Evolutionary conservation across 2,113 vertebrate species (phyloP).

Genomic region (Nesoenas mayeri): DNA sequence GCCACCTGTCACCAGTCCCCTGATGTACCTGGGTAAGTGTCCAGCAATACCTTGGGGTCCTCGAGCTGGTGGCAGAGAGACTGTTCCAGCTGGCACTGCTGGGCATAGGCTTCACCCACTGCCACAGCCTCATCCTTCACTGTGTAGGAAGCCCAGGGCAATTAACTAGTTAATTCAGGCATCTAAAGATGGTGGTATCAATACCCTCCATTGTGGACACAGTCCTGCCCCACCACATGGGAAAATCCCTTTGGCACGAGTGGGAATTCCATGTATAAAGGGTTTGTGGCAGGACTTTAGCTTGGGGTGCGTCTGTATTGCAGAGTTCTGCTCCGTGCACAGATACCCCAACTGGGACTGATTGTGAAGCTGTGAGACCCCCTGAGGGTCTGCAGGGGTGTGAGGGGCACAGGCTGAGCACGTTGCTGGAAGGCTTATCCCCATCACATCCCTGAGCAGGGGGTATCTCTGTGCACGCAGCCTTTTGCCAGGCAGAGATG

Average conservation of each 20-base stretch:
- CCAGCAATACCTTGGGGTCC: not conserved
- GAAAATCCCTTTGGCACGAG: slow-evolving; percentile 22
- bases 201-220: not conserved
- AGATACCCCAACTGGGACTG: not conserved
- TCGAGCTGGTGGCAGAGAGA: not conserved
- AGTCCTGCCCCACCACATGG: not conserved
- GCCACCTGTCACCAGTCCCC: not conserved
- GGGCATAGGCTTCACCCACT: not conserved
- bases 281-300: not conserved
- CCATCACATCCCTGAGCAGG: not conserved
- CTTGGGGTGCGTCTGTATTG: rapidly evolving
- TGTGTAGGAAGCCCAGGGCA: not conserved
- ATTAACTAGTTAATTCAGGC: not conserved
- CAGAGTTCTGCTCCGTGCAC: not conserved
- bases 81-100: not conserved
- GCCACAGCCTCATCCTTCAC: not conserved
- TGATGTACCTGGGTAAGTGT: not conserved
- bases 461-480: not conserved
- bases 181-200: not conserved
- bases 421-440: not conserved
- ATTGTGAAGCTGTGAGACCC: not conserved
- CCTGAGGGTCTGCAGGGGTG: not conserved
- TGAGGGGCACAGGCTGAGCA: not conserved
- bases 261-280: not conserved
- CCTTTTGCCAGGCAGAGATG: not conserved